These are phyloP conservation scores for Smutsia temminckii DNA, from an alignment of 2,797 vertebrate genomes.

Conservation along the genomic window DNA sequence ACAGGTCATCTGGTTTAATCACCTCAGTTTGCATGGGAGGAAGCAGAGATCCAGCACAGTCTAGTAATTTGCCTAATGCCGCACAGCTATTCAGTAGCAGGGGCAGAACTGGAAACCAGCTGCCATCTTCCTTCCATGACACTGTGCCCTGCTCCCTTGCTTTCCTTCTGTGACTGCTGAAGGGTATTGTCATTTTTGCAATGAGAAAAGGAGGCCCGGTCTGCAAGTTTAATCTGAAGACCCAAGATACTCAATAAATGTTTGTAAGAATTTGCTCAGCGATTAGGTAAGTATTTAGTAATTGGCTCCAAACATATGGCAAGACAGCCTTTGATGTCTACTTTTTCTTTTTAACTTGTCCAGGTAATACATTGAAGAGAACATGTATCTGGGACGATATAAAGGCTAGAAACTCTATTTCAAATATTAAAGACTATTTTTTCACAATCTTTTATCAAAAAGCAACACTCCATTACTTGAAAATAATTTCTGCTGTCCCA, in stretches of 20 bases:
- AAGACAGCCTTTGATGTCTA: neutral
- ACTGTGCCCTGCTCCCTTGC: neutral
- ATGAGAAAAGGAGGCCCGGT: neutral
- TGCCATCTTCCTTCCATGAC: neutral
- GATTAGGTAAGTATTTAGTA: neutral
- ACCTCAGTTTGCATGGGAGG: neutral
- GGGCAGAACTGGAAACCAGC: neutral
- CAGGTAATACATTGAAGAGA: neutral
- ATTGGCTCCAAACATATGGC: neutral
- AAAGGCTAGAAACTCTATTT: neutral
- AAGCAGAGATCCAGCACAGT: neutral
- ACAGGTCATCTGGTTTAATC: neutral
- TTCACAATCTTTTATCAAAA: neutral
- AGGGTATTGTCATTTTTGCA: neutral
- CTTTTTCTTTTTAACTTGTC: neutral
- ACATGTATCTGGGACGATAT: neutral
- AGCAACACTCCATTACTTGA: neutral
- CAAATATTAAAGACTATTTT: neutral
- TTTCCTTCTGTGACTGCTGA: neutral
- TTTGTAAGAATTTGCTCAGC: neutral
- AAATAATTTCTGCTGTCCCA: slow-evolving; percentile 4
- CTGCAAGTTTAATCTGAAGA: neutral
- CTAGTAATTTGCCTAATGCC: neutral
- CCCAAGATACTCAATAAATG: neutral
- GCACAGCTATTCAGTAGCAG: neutral